Percentiles rank a stretch among this genome's conserved stretches.
Evolutionary conservation across 2,888 invertebrate genomes (phyloP).

Genomic region (Parnassius smintheus): DNA sequence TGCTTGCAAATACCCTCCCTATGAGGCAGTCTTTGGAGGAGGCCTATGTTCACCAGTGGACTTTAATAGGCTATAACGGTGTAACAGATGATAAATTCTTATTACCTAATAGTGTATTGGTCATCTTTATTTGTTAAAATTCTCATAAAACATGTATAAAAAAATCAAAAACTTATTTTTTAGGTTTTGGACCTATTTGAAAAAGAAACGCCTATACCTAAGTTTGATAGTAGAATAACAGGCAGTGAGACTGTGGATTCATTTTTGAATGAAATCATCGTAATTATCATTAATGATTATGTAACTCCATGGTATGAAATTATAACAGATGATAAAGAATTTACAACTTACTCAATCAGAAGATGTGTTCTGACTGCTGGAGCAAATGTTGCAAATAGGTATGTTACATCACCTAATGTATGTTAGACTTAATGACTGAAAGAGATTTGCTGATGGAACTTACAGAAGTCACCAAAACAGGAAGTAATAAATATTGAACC

Average conservation of each 20-base stretch:
- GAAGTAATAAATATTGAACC: too few relatives aligned
- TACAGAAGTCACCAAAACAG: too few relatives aligned
- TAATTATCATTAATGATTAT: slow-evolving; percentile 90
- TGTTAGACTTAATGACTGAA: too few relatives aligned
- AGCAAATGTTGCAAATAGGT: slow-evolving; percentile 86
- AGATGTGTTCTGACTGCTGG: slow-evolving; percentile 84
- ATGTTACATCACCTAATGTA: slow-evolving; percentile 27
- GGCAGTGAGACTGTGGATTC: slow-evolving; percentile 93
- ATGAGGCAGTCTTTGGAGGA: too few relatives aligned
- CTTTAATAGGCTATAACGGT: too few relatives aligned
- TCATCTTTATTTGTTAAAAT: too few relatives aligned
- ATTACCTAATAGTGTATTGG: too few relatives aligned
- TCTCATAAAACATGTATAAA: too few relatives aligned
- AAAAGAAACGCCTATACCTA: slow-evolving; percentile 48
- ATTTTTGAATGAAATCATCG: slow-evolving; percentile 91
- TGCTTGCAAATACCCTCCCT: too few relatives aligned
- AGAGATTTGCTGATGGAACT: too few relatives aligned
- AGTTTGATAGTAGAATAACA: slow-evolving; percentile 84
- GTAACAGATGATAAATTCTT: too few relatives aligned
- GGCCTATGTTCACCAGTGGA: too few relatives aligned
- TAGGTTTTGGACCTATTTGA: slow-evolving; percentile 66
- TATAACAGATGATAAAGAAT: slow-evolving; percentile 87
- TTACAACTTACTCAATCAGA: slow-evolving; percentile 84
- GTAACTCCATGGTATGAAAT: slow-evolving; percentile 87
- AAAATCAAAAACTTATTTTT: slow-evolving; percentile 26